Base-by-base conservation (phyloP, 1,140 invertebrate genomes). In the Grapholita molesta region DNA sequence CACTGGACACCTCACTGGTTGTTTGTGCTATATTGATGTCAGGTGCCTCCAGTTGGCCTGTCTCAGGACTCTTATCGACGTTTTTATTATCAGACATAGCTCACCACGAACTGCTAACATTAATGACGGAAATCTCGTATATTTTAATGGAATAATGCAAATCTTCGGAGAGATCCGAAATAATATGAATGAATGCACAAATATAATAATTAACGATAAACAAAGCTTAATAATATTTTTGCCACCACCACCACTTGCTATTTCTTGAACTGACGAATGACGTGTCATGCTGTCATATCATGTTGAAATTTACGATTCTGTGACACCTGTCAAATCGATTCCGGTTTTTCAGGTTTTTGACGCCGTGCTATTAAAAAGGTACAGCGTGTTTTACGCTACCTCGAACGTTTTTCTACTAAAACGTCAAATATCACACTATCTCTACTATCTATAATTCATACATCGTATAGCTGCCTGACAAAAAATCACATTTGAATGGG, bases 41-140 rank as follows among this genome's bases (percentile, higher is more conserved):
- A 69, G 73, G 69, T 73, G 75, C 75, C 69, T 85, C 79, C 38
- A 69, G 73, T 79, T 82, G 78, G 69, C 83, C 80, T 78, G 74
- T 80, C 73, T 83, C 82, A 76, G 72, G 77, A 72, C 76, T 78
- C 79, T 70, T 80, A 72, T 88, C 76, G 77, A 85, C 80, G 75
- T 86, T 89, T 86, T 83, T 84, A 78, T 81, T 84, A 78, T 88
- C 84, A 70, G 89, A 88, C 89, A 91, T 91, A 64, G 70, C 77
- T 78, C 80, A 74, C 69, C 78, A 69, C 70, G 66, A 71, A 76
- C 75, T 72, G 77, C 74, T 73, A 72, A 88, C 89, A 91, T 91
- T 81, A 87, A 85, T 78, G 73, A 78, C 71, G 61, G 64, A 68
- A 73, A 76, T 70, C 25, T 35, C 23, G 6, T 15, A 69, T 25